Conservation (phyloP, 2,113 vertebrate genomes). For the Siphamia tubifer region DNA sequence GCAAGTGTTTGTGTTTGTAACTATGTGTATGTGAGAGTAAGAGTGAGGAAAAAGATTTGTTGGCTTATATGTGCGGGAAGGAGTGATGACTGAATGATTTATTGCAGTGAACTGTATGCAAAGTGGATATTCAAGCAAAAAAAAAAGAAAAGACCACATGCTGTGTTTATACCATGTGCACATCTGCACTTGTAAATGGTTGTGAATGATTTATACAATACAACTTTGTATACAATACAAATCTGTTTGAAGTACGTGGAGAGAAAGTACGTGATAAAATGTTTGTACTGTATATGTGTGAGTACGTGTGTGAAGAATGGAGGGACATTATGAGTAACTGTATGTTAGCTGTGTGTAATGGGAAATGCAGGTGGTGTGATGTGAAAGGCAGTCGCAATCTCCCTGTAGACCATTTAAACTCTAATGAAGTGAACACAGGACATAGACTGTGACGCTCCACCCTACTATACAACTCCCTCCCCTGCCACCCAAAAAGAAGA, state of each 20-base stretch:
- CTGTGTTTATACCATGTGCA: conserved; percentile 55
- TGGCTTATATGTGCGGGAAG: conserved; percentile 25
- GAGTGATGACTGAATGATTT: conserved; percentile 64
- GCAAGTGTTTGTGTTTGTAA: conserved; percentile 25
- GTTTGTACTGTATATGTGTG: conserved; percentile 49
- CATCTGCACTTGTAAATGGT: conserved; percentile 58
- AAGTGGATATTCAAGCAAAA: conserved; percentile 43
- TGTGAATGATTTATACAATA: conserved; percentile 42
- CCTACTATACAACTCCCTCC: conserved; percentile 22
- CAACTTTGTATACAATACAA: conserved; percentile 19
- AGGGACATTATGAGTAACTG: conserved; percentile 34
- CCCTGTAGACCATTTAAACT: conserved; percentile 75
- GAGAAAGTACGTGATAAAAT: conserved; percentile 38
- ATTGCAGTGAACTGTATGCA: conserved; percentile 35
- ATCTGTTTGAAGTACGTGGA: conserved; percentile 29
- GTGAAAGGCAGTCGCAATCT: conserved; percentile 72
- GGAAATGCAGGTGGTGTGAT: conserved; percentile 79
- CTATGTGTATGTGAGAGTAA: conserved; percentile 5
- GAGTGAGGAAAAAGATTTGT: conserved; percentile 26
- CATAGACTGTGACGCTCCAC: conserved; percentile 77
- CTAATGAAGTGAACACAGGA: conserved; percentile 81
- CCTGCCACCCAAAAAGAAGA: conserved; percentile 36
- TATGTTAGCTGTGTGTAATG: conserved; percentile 68
- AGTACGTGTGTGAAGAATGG: conserved; percentile 30
- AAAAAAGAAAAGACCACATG: conserved; percentile 48